phyloP scores from a whole-genome alignment of 2,113 vertebrate species.

The Blennius ocellaris region DNA sequence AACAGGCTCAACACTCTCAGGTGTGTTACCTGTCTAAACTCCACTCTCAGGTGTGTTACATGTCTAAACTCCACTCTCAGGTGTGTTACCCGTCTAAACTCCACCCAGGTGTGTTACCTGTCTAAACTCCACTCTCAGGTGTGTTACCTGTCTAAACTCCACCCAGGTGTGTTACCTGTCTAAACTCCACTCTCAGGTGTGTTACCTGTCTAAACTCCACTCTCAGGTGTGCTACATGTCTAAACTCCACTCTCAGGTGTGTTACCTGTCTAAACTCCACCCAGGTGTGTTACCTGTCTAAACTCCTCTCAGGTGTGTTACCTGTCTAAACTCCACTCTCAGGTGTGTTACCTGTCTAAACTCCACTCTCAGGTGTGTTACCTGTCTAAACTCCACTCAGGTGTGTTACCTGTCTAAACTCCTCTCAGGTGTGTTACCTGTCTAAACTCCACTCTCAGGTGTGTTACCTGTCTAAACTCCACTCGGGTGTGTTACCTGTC shows the following conservation, averaged over 20 bases:
- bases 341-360: neutral
- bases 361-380: constrained; percentile 1
- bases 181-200: neutral
- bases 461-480: too few species aligned
- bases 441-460: neutral
- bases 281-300: neutral
- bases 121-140: neutral
- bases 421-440: constrained; percentile 58
- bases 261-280: too few species aligned
- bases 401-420: neutral
- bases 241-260: neutral
- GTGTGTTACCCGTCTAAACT: constrained; percentile 67
- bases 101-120: neutral
- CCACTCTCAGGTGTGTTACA: constrained; percentile 28
- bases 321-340: too few species aligned
- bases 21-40: neutral
- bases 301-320: constrained; percentile 3
- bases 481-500: neutral
- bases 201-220: too few species aligned
- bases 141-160: too few species aligned
- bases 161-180: neutral
- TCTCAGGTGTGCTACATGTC: neutral
- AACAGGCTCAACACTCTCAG: too few species aligned
- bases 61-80: neutral
- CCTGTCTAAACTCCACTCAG: too few species aligned